Percentiles rank a stretch among this genome's conserved stretches.
Evolutionary conservation across 1,140 invertebrate genomes (phyloP).

Genomic region (Pristionchus pacificus): DNA sequence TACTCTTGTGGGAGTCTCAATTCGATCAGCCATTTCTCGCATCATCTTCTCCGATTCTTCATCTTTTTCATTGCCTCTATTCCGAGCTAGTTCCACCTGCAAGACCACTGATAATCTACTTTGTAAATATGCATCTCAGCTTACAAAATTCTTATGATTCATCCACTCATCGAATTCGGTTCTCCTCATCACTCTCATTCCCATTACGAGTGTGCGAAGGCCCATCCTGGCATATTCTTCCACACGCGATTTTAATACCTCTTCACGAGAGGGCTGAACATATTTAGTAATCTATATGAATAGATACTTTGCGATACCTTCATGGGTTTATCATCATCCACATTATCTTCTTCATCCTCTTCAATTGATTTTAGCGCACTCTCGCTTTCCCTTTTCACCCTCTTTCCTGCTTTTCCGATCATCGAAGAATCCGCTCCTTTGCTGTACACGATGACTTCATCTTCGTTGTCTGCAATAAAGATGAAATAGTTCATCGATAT

Average conservation of each 20-base stretch:
- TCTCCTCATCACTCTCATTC: neutral
- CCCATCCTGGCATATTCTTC: neutral
- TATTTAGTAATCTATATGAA: too few relatives aligned
- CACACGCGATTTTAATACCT: too few relatives aligned
- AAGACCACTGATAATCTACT: too few relatives aligned
- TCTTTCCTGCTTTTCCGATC: neutral
- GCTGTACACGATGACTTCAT: constrained; percentile 69
- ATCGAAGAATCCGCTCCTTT: constrained; percentile 77
- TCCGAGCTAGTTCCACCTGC: neutral
- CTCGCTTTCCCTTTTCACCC: neutral
- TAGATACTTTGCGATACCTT: too few relatives aligned
- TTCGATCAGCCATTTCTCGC: neutral
- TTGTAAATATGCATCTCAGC: too few relatives aligned
- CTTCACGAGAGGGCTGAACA: too few relatives aligned
- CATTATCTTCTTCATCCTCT: neutral
- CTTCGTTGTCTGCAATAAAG: constrained; percentile 73
- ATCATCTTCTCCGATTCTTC: neutral
- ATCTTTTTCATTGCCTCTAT: too few relatives aligned
- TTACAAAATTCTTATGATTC: too few relatives aligned
- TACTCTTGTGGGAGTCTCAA: constrained; percentile 66
- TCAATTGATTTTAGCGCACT: neutral
- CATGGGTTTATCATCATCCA: neutral
- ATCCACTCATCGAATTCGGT: neutral
- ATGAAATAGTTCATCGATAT: too few relatives aligned
- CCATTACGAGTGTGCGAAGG: neutral